Percentiles rank a stretch among this genome's conserved stretches.
These are phyloP conservation scores for Calephelis perditalis DNA, from an alignment of 2,888 invertebrate genomes.

Conservation along the genomic window DNA sequence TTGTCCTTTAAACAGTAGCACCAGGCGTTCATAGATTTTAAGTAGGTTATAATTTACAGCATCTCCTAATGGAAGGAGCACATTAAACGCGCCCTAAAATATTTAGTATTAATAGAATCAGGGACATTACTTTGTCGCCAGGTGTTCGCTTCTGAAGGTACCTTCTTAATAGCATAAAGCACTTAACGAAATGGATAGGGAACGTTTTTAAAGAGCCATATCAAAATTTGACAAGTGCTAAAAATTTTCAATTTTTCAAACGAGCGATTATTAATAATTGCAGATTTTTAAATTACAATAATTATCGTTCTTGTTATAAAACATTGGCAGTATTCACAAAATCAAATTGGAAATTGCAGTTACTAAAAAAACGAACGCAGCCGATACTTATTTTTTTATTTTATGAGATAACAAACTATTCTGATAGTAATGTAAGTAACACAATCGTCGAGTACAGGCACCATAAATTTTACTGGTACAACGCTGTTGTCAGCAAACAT, in stretches of 20 bases:
- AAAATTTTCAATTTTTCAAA: background rate
- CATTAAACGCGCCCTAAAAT: constrained; percentile 66
- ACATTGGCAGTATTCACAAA: too few relatives aligned
- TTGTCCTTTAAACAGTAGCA: constrained; percentile 38
- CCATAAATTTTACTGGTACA: too few relatives aligned
- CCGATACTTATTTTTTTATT: too few relatives aligned
- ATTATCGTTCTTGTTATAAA: too few relatives aligned
- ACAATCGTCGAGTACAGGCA: too few relatives aligned
- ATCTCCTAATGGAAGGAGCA: constrained; percentile 66
- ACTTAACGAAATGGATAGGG: constrained; percentile 42
- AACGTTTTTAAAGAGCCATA: constrained; percentile 18
- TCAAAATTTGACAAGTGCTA: background rate
- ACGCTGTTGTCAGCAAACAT: too few relatives aligned
- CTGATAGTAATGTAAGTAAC: too few relatives aligned
- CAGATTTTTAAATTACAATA: too few relatives aligned
- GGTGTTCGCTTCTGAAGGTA: constrained; percentile 54
- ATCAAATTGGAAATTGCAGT: too few relatives aligned
- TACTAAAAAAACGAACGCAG: too few relatives aligned
- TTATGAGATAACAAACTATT: too few relatives aligned
- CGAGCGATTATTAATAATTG: too few relatives aligned
- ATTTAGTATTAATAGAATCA: constrained; percentile 70
- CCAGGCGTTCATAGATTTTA: constrained; percentile 50
- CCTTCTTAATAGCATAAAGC: constrained; percentile 52
- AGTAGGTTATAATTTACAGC: constrained; percentile 69
- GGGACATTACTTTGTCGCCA: constrained; percentile 45